phyloP scores from a whole-genome alignment of 2,888 invertebrate genomes.

The Adelognathus sp. region DNA sequence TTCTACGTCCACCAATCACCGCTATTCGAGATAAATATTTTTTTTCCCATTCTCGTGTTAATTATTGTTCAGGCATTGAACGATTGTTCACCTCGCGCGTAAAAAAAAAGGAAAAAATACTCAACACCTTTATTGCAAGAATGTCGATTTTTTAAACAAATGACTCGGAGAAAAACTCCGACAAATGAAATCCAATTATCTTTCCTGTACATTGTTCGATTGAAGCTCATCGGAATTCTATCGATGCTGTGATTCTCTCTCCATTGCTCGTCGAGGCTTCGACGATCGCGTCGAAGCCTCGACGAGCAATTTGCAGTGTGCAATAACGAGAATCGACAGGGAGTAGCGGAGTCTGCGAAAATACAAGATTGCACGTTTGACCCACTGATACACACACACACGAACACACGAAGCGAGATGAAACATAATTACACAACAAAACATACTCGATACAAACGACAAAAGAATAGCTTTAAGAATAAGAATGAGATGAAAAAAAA shows the following conservation, averaged over 20 bases:
- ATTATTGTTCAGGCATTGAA: constrained; percentile 6
- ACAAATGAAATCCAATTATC: constrained; percentile 6
- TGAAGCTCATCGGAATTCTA: constrained; percentile 39
- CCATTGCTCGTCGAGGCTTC: constrained; percentile 18
- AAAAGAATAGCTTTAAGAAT: constrained; percentile 53
- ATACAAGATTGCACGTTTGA: background rate
- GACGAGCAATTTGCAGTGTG: constrained; percentile 4
- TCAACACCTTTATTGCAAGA: background rate
- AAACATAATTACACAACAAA: constrained; percentile 46
- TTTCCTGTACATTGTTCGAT: background rate
- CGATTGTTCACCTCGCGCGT: background rate
- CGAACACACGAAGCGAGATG: constrained; percentile 32
- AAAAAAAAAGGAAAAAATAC: background rate
- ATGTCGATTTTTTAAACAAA: constrained; percentile 38
- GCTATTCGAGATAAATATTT: background rate
- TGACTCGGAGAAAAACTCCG: constrained; percentile 33
- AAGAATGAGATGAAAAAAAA: too few relatives aligned
- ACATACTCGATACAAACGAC: constrained; percentile 26
- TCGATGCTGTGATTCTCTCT: too few relatives aligned
- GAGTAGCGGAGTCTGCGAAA: background rate
- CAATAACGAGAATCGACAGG: background rate
- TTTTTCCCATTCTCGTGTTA: background rate
- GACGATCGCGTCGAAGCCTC: constrained; percentile 10
- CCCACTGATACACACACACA: constrained; percentile 26
- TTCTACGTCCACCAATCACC: background rate